Conservation (phyloP, 92 coral and sea anemone genomes). For the Phenganax marumi region DNA sequence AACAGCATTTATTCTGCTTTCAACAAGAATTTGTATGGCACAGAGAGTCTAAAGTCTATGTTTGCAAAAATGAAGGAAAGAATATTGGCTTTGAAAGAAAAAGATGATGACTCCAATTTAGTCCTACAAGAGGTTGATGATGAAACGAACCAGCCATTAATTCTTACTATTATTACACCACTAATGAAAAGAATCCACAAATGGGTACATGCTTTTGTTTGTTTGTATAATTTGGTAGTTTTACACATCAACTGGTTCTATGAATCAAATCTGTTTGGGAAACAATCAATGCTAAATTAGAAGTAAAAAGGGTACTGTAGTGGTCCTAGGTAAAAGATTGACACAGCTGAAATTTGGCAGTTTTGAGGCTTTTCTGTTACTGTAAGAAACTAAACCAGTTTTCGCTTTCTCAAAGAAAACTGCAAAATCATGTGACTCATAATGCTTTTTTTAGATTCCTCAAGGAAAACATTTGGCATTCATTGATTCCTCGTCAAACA, state of each 20-base stretch:
- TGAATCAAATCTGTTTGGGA: too few species aligned
- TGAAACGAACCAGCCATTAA: not conserved
- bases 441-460: not conserved
- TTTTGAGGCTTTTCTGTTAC: too few species aligned
- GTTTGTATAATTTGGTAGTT: too few species aligned
- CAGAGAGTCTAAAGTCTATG: not conserved
- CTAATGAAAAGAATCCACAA: constrained; percentile 9
- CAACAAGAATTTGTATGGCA: constrained; percentile 16
- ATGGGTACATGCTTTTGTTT: not conserved
- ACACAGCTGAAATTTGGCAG: too few species aligned
- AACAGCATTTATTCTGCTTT: not conserved
- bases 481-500: constrained; percentile 24
- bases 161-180: constrained; percentile 9
- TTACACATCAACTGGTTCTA: too few species aligned
- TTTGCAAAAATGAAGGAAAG: constrained; percentile 15
- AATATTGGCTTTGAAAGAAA: not conserved
- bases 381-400: too few species aligned
- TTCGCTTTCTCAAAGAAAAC: too few species aligned
- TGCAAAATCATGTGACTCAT: too few species aligned
- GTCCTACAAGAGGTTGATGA: constrained; percentile 20
- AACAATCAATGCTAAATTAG: too few species aligned
- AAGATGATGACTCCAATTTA: constrained; percentile 9
- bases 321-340: too few species aligned
- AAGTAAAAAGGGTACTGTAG: too few species aligned
- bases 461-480: constrained; percentile 20